Conservation (phyloP, 2,888 invertebrate species). For the Agelastica alni region DNA sequence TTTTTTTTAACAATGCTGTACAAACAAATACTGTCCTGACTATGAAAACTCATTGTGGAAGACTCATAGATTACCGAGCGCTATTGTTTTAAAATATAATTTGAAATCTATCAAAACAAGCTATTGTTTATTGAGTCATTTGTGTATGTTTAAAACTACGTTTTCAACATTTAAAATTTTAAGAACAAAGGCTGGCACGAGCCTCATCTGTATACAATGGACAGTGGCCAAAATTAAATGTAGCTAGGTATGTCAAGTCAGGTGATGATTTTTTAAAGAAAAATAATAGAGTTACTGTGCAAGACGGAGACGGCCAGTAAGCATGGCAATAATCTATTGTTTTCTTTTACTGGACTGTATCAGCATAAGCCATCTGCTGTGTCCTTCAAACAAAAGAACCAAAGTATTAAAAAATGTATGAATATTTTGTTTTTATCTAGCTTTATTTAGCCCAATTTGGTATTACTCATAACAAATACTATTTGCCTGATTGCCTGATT, state of each 20-base stretch:
- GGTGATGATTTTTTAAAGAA: conserved; percentile 45
- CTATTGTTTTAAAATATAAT: conserved; percentile 26
- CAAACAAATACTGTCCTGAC: neutral
- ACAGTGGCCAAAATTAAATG: conserved; percentile 1
- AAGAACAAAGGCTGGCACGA: conserved; percentile 14
- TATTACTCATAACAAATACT: no score
- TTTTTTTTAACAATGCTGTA: neutral
- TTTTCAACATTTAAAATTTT: conserved; percentile 19
- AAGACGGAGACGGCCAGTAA: conserved; percentile 49
- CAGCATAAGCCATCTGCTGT: conserved; percentile 53
- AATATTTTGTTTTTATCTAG: no score
- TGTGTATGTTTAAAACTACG: conserved; percentile 10
- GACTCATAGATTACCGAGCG: conserved; percentile 9
- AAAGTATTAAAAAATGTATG: no score
- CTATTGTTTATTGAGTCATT: conserved; percentile 22
- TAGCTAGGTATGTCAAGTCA: neutral
- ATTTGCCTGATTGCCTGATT: no score
- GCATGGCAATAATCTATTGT: conserved; percentile 53
- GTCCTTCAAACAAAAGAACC: conserved; percentile 33
- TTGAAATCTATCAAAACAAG: conserved; percentile 27
- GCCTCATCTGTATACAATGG: conserved; percentile 11
- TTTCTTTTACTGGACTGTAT: conserved; percentile 56
- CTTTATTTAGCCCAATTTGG: no score
- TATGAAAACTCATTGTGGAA: neutral
- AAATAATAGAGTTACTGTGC: conserved; percentile 49